phyloP scores from a whole-genome alignment of 2,113 vertebrate species.

The Tursiops truncatus region DNA sequence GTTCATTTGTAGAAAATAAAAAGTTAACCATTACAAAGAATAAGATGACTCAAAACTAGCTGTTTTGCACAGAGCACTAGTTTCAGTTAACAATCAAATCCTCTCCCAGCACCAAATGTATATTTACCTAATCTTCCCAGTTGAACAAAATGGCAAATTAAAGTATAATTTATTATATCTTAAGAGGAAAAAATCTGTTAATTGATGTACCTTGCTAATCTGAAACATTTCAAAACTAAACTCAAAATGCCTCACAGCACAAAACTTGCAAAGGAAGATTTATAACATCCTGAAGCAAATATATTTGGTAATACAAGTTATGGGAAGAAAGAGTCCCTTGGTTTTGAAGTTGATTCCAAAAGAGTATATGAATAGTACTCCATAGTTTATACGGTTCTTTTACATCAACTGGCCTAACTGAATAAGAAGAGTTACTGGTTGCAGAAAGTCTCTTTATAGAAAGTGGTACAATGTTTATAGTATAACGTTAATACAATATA shows the following conservation, averaged over 20 bases:
- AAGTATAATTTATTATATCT: neutral
- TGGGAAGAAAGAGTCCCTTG: neutral
- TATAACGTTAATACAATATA: neutral
- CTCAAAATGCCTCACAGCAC: neutral
- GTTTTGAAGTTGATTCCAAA: neutral
- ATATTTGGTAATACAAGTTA: neutral
- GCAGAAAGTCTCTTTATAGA: neutral
- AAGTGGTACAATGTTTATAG: neutral
- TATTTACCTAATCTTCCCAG: neutral
- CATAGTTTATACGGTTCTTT: neutral
- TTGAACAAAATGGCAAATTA: neutral
- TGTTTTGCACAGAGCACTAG: neutral
- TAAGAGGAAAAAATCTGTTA: neutral
- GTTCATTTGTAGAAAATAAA: neutral
- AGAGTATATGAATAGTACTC: neutral
- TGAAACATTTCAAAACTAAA: conserved; percentile 20
- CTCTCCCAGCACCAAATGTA: neutral
- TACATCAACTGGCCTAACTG: neutral
- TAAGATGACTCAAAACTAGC: neutral
- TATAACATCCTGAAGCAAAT: neutral
- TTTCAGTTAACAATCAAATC: conserved; percentile 4
- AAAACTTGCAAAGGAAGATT: neutral
- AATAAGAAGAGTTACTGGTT: neutral
- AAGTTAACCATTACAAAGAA: neutral
- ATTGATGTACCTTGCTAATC: neutral